phyloP scores from a whole-genome alignment of 2,113 vertebrate genomes.

The Eolophus roseicapilla region DNA sequence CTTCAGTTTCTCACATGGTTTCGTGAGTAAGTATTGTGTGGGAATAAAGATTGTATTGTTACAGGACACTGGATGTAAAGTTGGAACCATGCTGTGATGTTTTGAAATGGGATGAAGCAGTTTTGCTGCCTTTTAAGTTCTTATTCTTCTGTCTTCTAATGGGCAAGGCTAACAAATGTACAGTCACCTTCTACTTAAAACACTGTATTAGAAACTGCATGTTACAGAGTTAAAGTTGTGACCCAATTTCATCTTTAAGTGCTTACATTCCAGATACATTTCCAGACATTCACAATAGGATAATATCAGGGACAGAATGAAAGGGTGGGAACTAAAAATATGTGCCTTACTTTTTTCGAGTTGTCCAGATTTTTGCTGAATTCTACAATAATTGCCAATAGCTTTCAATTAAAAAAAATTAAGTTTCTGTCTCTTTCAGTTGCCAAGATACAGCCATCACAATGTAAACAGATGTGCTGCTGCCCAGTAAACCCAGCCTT shows the following conservation, averaged over 20 bases:
- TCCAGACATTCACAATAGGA: neutral
- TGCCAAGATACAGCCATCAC: slow-evolving; percentile 41
- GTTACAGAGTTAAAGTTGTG: neutral
- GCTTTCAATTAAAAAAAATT: slow-evolving; percentile 21
- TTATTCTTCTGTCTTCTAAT: neutral
- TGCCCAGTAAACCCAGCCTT: slow-evolving; percentile 46
- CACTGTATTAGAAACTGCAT: neutral
- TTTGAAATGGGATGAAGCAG: neutral
- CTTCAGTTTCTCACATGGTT: neutral
- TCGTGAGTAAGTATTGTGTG: neutral
- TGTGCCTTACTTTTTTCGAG: neutral
- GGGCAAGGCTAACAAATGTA: neutral
- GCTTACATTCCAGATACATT: neutral
- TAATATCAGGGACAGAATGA: neutral
- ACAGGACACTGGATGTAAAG: neutral
- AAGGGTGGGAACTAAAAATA: neutral
- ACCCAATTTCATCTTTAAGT: neutral
- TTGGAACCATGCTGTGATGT: neutral
- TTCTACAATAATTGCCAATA: slow-evolving; percentile 32
- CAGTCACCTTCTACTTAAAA: neutral
- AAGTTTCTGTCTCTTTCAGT: slow-evolving; percentile 47
- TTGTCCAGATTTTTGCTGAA: slow-evolving; percentile 7
- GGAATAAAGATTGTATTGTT: neutral
- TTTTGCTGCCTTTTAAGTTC: neutral
- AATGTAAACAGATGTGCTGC: slow-evolving; percentile 49